Evolutionary conservation across 1,140 invertebrate genomes (phyloP), one percentile per base, ranked within the genome.

Genomic region (Limonius californicus): DNA sequence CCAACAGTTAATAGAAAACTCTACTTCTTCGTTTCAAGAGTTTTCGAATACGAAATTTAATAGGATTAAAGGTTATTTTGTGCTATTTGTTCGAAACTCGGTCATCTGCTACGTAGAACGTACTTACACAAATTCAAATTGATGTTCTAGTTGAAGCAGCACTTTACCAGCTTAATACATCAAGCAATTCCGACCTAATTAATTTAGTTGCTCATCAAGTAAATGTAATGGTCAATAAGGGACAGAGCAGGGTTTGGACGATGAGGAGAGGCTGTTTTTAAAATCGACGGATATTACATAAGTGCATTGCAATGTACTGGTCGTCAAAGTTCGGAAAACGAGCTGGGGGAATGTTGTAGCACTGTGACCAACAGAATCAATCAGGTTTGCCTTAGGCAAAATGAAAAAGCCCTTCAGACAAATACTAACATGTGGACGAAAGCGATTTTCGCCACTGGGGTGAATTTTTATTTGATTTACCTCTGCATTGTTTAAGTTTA

Each of bases 221-320:
- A 19, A 50, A 50, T 19, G 14, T 19, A 16, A 18, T 50, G 16
- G 45, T 50, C n/a, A 50, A 50, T 50, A 50, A 18, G 8, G 14
- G 16, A 12, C n/a, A 50, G 2, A 50, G 12, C 42, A 18, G n/a
- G 42, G 42, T 45, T 45, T 45, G 42, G 6, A 45, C 16, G 16
- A n/a, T n/a, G n/a, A 6, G 16, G 42, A 45, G 42, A 18, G 42
- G 42, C 4, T 15, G n/a, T n/a, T 45, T 45, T 45, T 15, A 45
- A 45, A 45, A 45, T 45, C 42, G 42, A n/a, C 42, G 42, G 42
- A 45, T 50, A 50, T 50, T 18, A 50, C 45, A 50, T 50, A 19
- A 18, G 14, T 50, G 45, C 45, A 50, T 19, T 50, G 16, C 45
- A 50, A 50, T 50, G 45, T 50, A 50, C 8, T 50, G 45, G 45